Conservation (phyloP, 2,888 invertebrate species). For the Apodemia duryi region DNA sequence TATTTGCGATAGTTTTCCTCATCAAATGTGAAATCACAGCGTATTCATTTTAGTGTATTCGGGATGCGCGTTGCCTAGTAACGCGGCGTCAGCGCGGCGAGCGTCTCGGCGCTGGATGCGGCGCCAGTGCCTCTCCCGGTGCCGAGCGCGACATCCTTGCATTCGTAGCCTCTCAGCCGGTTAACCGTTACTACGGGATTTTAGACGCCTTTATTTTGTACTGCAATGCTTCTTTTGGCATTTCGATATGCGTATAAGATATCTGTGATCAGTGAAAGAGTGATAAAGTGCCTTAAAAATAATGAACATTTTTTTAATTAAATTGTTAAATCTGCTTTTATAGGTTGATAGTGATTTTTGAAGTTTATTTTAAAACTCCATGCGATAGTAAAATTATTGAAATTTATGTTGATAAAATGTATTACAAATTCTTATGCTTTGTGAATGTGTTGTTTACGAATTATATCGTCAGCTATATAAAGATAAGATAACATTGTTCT, state of each 20-base stretch:
- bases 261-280: neutral
- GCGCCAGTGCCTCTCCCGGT: constrained; percentile 57
- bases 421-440: neutral
- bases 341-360: neutral
- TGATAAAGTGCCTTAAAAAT: constrained; percentile 18
- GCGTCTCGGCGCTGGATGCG: constrained; percentile 67
- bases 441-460: neutral
- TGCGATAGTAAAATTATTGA: neutral
- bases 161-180: constrained; percentile 21
- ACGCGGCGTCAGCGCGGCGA: constrained; percentile 61
- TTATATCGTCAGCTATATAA: neutral
- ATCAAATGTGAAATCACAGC: constrained; percentile 19
- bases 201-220: constrained; percentile 14
- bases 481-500: constrained; percentile 10
- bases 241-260: neutral
- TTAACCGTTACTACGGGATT: constrained; percentile 15
- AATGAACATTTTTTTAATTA: constrained; percentile 20
- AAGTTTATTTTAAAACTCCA: no score
- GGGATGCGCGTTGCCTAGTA: constrained; percentile 59
- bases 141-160: constrained; percentile 37
- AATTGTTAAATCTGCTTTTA: neutral
- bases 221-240: constrained; percentile 15
- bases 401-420: neutral
- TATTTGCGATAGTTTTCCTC: neutral
- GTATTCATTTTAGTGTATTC: constrained; percentile 18